These are phyloP conservation scores for Oscheius sp. DNA, from an alignment of 2,888 invertebrate genomes.

Conservation along the genomic window DNA sequence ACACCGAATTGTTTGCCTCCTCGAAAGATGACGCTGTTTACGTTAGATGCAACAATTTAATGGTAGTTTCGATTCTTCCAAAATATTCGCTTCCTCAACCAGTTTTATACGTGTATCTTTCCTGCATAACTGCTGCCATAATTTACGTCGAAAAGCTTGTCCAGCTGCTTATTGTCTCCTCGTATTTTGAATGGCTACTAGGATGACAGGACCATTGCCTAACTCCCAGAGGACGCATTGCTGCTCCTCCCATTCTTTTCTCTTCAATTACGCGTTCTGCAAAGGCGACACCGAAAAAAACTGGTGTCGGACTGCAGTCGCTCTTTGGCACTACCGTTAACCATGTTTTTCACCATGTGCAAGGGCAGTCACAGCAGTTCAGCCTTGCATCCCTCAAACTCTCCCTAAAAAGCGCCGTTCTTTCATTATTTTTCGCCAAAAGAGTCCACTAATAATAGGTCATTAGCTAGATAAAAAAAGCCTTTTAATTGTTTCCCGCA, in stretches of 20 bases:
- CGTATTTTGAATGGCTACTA: conserved; percentile 14
- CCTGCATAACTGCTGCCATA: not conserved
- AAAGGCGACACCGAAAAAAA: conserved; percentile 9
- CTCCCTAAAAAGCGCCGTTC: not conserved
- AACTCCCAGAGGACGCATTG: conserved; percentile 34
- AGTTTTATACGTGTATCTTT: not conserved
- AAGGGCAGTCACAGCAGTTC: not conserved
- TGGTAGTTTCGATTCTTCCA: too few species aligned
- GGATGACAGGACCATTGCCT: conserved; percentile 15
- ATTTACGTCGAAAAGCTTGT: not conserved
- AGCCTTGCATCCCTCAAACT: not conserved
- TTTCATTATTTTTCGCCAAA: not conserved
- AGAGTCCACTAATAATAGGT: too few species aligned
- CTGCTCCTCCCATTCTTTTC: conserved; percentile 31
- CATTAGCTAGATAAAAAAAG: too few species aligned
- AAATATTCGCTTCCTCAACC: too few species aligned
- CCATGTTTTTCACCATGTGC: too few species aligned
- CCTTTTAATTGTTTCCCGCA: conserved; percentile 1
- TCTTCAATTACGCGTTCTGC: conserved; percentile 31
- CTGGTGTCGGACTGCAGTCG: conserved; percentile 12
- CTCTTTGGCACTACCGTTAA: not conserved
- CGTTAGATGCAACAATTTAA: not conserved
- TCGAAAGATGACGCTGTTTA: conserved; percentile 12
- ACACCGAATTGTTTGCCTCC: conserved; percentile 30
- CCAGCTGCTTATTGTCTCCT: not conserved